Evolutionary conservation across 2,113 vertebrate genomes (phyloP), one percentile per base, ranked within the genome.

Genomic region (Passer domesticus): DNA sequence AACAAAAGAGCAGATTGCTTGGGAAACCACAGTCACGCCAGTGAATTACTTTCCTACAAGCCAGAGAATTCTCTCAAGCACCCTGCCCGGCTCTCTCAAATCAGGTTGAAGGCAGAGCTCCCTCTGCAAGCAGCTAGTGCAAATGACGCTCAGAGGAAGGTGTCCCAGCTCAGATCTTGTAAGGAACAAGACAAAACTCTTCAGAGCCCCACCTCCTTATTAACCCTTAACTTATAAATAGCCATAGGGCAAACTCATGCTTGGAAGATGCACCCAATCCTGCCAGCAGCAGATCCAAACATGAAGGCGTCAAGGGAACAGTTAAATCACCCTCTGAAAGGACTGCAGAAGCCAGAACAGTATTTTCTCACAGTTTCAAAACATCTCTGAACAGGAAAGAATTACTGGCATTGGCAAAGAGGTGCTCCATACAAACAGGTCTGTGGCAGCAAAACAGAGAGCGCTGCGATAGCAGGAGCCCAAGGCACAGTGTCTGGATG

Each of bases 1-100:
- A 95, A 95, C 78, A 13, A 30, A 43, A 78, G 72, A 47, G 63
- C 72, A 39, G n/a, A 58, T 76, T 68, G 64, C 87, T 92, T 90
- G 72, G 85, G 90, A 89, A 95, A 81, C 73, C 15, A 2, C 41
- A 83, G 64, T 60, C 85, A 43, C 0, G 0, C 31, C 1, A 13
- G 21, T 78, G 69, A 90, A 62, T 78, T 86, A 70, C 69, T 84
- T 90, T 77, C 56, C 68, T 52, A 7, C n/a, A 30, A 21, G 15
- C 31, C 31, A 55, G 70, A 76, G 39, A 46, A 37, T 12, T 84
- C 46, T 62, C 21, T 35, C 27, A 20, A 76, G 67, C 23, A 55
- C 24, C 8, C 21, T 41, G n/a, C 11, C 70, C 46, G 9, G 24
- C 59, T 76, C 30, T 39, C 35, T 53, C 58, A 17, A 83, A 19